phyloP scores from a whole-genome alignment of 2,797 vertebrate genomes.

The Thripadectes ignobilis region DNA sequence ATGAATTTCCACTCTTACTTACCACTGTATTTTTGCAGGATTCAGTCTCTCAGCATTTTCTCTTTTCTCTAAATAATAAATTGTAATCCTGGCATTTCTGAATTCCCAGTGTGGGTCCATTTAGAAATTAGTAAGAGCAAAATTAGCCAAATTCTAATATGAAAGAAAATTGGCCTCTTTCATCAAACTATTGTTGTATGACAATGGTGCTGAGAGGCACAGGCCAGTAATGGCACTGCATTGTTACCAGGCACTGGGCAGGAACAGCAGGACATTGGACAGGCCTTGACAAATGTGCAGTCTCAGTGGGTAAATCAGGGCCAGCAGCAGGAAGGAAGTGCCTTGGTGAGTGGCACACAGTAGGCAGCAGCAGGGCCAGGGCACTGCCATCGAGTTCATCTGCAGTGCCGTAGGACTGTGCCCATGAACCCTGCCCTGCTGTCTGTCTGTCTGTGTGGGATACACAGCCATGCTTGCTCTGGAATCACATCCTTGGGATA shows the following conservation, averaged over 20 bases:
- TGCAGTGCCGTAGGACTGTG: not conserved
- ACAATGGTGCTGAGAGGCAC: conserved; percentile 37
- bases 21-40: not conserved
- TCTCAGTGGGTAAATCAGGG: not conserved
- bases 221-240: not conserved
- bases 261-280: not conserved
- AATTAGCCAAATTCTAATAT: conserved; percentile 13
- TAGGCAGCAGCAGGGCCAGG: not conserved
- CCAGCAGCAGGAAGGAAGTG: not conserved
- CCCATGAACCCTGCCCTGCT: not conserved
- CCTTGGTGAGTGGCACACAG: not conserved
- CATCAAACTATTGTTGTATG: conserved; percentile 33
- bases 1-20: not conserved
- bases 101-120: not conserved
- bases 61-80: not conserved
- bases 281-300: not conserved
- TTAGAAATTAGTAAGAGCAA: conserved; percentile 30
- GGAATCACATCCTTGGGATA: not conserved
- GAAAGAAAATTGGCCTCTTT: conserved; percentile 27
- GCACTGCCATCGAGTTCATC: not conserved
- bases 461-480: not conserved
- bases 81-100: conserved; percentile 11
- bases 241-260: conserved; percentile 7
- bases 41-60: not conserved
- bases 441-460: not conserved